Conservation (phyloP, 2,113 vertebrate genomes). For the Lota lota region DNA sequence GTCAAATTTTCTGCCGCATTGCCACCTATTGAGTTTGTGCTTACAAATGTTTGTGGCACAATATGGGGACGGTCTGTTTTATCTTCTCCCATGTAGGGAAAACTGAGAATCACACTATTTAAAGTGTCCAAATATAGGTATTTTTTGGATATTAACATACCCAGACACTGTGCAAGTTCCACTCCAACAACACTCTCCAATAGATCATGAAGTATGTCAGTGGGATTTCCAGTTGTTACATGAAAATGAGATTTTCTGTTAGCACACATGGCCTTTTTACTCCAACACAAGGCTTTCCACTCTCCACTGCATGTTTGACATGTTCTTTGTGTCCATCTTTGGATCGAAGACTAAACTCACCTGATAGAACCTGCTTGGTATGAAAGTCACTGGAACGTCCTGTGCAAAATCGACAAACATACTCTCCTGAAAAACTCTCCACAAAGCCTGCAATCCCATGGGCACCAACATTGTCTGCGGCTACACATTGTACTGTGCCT, state of each 20-base stretch:
- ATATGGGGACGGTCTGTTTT: constrained; percentile 14
- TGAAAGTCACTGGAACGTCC: not conserved
- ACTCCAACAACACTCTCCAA: constrained; percentile 15
- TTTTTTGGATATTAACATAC: constrained; percentile 16
- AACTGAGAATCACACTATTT: constrained; percentile 5
- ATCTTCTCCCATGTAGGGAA: constrained; percentile 10
- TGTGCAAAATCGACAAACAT: constrained; percentile 25
- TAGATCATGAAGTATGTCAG: constrained; percentile 13
- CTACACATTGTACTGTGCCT: constrained; percentile 16
- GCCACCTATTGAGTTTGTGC: constrained; percentile 8
- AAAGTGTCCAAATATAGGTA: constrained; percentile 19
- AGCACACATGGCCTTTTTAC: constrained; percentile 10
- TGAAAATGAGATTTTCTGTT: constrained; percentile 13
- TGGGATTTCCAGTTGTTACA: constrained; percentile 14
- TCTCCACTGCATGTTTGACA: constrained; percentile 18
- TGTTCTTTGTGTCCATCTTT: constrained; percentile 16
- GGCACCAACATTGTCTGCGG: constrained; percentile 17
- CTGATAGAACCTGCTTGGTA: constrained; percentile 22
- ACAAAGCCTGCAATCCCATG: constrained; percentile 21
- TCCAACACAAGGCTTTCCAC: constrained; percentile 1
- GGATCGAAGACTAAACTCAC: constrained; percentile 27
- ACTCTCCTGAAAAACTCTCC: constrained; percentile 15
- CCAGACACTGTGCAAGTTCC: constrained; percentile 20
- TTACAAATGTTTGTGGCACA: constrained; percentile 3
- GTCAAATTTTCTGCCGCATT: constrained; percentile 25